Evolutionary conservation across 2,113 vertebrate species (phyloP).

Genomic region (Myrmecophaga tridactyla): DNA sequence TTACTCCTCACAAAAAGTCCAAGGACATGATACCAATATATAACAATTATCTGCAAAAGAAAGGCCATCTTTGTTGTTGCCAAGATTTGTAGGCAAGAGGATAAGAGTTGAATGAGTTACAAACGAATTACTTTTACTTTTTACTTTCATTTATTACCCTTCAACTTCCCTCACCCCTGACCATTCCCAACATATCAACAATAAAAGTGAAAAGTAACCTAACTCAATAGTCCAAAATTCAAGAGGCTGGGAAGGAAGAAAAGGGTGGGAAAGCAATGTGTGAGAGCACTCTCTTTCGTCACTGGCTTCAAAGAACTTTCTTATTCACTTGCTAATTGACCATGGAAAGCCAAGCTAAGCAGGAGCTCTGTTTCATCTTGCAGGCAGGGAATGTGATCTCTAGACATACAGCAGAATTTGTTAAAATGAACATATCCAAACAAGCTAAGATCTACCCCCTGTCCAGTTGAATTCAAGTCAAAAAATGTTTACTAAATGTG

Average conservation of each 20-base stretch:
- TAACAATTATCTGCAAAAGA: background rate
- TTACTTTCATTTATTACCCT: constrained; percentile 46
- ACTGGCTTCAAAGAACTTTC: background rate
- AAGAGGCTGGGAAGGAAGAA: constrained; percentile 11
- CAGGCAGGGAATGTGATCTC: background rate
- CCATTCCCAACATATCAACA: background rate
- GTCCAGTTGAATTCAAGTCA: background rate
- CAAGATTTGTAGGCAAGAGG: background rate
- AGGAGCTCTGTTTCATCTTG: background rate
- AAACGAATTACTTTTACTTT: constrained; percentile 53
- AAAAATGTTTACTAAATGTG: background rate
- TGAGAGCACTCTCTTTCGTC: background rate
- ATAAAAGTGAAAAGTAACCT: constrained; percentile 45
- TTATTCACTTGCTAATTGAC: background rate
- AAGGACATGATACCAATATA: constrained; percentile 25
- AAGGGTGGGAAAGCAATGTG: background rate
- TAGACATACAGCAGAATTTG: background rate
- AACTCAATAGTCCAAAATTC: background rate
- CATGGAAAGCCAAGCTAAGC: background rate
- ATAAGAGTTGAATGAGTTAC: background rate
- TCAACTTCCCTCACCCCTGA: constrained; percentile 34
- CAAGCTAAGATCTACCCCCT: background rate
- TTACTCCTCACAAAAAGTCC: background rate
- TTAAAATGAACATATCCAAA: background rate
- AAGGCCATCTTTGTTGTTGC: background rate